Evolutionary conservation across 2,888 invertebrate genomes (phyloP).

Genomic region (Acanthoscelides obtectus): DNA sequence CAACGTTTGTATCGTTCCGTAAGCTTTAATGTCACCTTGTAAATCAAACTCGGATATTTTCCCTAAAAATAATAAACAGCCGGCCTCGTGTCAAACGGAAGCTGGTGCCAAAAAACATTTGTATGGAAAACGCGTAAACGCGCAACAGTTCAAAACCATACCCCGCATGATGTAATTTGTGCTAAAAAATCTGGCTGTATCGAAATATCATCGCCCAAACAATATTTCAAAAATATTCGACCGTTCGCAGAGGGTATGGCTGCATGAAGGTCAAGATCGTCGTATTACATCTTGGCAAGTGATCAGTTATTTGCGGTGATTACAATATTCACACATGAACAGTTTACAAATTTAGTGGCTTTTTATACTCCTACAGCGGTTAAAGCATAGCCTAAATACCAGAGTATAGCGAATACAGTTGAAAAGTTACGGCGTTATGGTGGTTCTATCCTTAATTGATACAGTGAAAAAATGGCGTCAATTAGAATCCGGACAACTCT

Average conservation of each 20-base stretch:
- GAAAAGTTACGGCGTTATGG: too few species aligned
- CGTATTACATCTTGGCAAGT: slow-evolving; percentile 23
- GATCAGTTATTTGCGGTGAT: slow-evolving; percentile 1
- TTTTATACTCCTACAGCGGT: too few species aligned
- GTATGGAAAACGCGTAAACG: neutral
- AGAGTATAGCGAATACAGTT: too few species aligned
- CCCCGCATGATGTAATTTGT: neutral
- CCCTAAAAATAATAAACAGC: neutral
- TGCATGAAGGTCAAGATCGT: slow-evolving; percentile 24
- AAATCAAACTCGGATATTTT: neutral
- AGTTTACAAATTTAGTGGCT: slow-evolving; percentile 2
- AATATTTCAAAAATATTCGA: neutral
- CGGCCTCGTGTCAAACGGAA: neutral
- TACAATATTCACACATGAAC: slow-evolving; percentile 2
- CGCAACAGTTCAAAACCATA: neutral
- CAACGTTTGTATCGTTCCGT: too few species aligned
- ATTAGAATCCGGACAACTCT: too few species aligned
- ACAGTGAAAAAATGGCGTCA: too few species aligned
- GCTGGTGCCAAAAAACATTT: neutral
- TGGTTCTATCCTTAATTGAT: too few species aligned
- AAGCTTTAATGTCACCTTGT: neutral
- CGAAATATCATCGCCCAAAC: neutral
- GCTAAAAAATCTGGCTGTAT: neutral
- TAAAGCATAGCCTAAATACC: too few species aligned
- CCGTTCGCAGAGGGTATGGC: slow-evolving; percentile 11